Percentiles rank a stretch among this genome's conserved stretches.
Conservation (phyloP, 2,888 invertebrate species). For the Cancer borealis region DNA sequence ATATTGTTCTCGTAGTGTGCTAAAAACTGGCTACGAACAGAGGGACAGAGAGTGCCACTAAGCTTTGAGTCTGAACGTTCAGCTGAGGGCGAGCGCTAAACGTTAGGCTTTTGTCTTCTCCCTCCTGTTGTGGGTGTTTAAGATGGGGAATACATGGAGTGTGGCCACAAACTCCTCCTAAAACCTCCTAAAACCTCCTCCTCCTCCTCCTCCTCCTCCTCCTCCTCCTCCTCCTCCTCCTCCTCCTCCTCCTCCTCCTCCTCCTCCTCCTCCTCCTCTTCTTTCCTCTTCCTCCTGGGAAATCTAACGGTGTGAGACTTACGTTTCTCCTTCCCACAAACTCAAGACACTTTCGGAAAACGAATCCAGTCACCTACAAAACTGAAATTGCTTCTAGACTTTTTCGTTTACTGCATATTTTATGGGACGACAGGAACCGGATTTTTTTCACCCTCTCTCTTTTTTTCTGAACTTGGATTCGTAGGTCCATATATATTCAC, state of each 20-base stretch:
- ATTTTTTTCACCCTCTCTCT: not conserved
- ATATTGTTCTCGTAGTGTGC: not conserved
- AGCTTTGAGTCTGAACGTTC: not conserved
- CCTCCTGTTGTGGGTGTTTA: too few relatives aligned
- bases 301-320: not conserved
- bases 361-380: not conserved
- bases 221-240: not conserved
- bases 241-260: slow-evolving; percentile 16
- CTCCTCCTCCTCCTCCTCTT: not conserved
- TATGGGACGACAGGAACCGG: not conserved
- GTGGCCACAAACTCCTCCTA: too few relatives aligned
- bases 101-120: too few relatives aligned
- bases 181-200: not conserved
- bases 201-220: not conserved
- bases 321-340: not conserved
- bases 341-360: not conserved
- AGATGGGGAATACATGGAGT: too few relatives aligned
- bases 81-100: not conserved
- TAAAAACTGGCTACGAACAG: not conserved
- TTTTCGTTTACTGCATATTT: not conserved
- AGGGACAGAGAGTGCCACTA: not conserved
- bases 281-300: not conserved
- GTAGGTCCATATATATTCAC: not conserved
- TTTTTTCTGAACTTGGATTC: not conserved
- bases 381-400: not conserved